A percentile compares a stretch with the other conserved stretches of the same genome.
These are phyloP conservation scores for Rhegmatorhina hoffmannsi DNA, from an alignment of 2,113 vertebrate species.

Conservation along the genomic window DNA sequence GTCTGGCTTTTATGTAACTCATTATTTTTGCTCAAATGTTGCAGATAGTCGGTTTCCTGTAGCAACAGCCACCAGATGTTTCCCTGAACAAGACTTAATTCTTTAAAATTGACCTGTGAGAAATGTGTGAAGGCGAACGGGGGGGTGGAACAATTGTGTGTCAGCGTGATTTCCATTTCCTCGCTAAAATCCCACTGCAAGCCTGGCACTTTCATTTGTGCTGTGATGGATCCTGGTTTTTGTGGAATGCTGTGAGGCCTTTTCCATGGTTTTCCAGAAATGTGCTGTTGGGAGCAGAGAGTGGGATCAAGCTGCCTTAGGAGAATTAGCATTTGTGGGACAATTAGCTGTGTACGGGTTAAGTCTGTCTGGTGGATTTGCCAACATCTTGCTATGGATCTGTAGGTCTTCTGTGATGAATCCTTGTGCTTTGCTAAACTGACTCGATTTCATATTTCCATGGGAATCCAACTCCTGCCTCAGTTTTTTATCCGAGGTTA, in stretches of 20 bases:
- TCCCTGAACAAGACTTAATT: conserved; percentile 56
- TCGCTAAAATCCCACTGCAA: background rate
- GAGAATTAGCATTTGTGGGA: background rate
- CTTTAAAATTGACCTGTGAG: conserved; percentile 54
- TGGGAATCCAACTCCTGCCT: background rate
- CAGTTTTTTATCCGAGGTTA: background rate
- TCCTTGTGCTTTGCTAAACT: background rate
- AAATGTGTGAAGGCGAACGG: conserved; percentile 52
- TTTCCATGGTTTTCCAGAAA: background rate
- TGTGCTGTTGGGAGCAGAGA: background rate
- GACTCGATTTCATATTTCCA: background rate
- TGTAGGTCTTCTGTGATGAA: background rate
- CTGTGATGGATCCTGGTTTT: background rate
- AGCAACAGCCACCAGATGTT: conserved; percentile 64
- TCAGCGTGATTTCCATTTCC: conserved; percentile 17
- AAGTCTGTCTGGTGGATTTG: accelerated
- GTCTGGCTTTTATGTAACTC: conserved; percentile 50
- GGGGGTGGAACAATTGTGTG: conserved; percentile 38
- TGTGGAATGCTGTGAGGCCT: background rate
- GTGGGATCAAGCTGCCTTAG: background rate
- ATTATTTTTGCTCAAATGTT: conserved; percentile 25
- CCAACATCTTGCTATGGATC: accelerated
- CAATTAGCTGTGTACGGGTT: background rate
- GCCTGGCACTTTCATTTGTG: background rate
- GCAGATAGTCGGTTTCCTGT: conserved; percentile 45